phyloP scores from a whole-genome alignment of 2,797 vertebrate species.

The Linurgus olivaceus region DNA sequence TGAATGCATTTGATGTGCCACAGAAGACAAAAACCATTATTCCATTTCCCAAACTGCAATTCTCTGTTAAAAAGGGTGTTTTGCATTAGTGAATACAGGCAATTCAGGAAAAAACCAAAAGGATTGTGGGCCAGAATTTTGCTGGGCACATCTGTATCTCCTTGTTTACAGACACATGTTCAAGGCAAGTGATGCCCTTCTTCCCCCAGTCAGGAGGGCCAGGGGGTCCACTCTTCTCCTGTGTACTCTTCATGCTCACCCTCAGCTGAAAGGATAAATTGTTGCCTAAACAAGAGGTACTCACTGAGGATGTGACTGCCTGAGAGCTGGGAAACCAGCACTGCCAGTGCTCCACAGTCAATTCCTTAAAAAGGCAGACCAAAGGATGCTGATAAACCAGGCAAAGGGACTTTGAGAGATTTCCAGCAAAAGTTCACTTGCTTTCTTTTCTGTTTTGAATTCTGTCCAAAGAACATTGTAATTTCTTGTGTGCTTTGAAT shows the following conservation, averaged over 20 bases:
- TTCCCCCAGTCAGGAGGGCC: background rate
- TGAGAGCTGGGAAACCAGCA: background rate
- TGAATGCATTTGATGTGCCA: background rate
- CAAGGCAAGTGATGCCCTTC: background rate
- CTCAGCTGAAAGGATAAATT: background rate
- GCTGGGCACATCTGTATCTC: background rate
- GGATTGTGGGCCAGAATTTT: background rate
- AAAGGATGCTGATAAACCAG: background rate
- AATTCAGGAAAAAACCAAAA: background rate
- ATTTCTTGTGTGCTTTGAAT: background rate
- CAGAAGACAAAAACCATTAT: background rate
- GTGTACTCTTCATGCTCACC: background rate
- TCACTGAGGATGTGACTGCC: background rate
- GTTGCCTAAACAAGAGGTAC: background rate
- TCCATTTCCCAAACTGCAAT: background rate
- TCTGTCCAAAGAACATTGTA: background rate
- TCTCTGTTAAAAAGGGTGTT: background rate
- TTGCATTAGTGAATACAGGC: background rate
- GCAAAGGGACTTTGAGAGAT: background rate
- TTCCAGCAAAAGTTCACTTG: background rate
- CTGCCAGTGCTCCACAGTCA: rapidly evolving
- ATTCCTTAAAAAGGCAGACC: background rate
- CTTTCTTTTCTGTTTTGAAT: background rate
- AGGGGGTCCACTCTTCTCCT: background rate
- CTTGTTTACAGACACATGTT: background rate